These are phyloP conservation scores for Melanophora roralis DNA, from an alignment of 2,888 invertebrate genomes.

Conservation along the genomic window DNA sequence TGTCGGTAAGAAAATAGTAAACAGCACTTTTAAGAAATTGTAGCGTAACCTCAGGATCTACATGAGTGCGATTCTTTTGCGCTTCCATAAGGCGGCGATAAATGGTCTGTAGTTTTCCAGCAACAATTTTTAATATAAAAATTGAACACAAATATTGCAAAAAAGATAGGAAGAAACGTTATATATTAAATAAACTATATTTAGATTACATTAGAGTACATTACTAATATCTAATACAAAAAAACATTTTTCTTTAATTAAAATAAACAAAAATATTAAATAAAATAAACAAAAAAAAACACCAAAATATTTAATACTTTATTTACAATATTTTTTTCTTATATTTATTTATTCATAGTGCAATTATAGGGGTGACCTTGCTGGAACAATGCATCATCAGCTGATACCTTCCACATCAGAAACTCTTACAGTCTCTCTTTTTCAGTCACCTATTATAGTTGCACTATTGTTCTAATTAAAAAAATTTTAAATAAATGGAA, in stretches of 20 bases:
- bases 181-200: conserved; percentile 6
- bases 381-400: too few relatives aligned
- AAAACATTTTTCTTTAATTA: conserved; percentile 24
- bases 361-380: too few relatives aligned
- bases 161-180: conserved; percentile 42
- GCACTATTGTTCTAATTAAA: conserved; percentile 1
- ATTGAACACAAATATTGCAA: neutral
- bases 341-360: too few relatives aligned
- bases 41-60: conserved; percentile 93
- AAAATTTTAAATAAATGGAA: neutral
- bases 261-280: conserved; percentile 39
- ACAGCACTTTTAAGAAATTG: conserved; percentile 95
- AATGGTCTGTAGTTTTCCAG: conserved; percentile 83
- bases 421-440: too few relatives aligned
- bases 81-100: conserved; percentile 89
- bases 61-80: conserved; percentile 83
- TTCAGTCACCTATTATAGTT: too few relatives aligned
- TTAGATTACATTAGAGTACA: too few relatives aligned
- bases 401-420: too few relatives aligned
- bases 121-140: neutral
- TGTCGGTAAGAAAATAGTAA: conserved; percentile 93
- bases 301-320: conserved; percentile 12
- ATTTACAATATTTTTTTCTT: conserved; percentile 11
- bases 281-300: conserved; percentile 53
- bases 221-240: neutral